phyloP scores from a whole-genome alignment of 1,140 invertebrate species.

The Piezodorus guildinii region DNA sequence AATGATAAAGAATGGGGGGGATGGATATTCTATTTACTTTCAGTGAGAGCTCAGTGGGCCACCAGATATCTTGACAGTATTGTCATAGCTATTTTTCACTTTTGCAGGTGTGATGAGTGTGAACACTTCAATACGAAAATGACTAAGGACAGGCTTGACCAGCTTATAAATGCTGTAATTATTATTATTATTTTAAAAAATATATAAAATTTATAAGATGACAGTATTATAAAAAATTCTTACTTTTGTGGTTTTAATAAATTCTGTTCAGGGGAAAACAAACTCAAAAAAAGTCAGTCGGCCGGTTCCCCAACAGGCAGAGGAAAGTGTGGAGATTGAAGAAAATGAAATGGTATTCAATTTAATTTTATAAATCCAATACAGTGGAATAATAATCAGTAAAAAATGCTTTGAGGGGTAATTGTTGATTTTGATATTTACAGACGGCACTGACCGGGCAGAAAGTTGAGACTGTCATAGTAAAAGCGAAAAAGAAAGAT shows the following conservation, averaged over 20 bases:
- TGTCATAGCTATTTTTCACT: too few species aligned
- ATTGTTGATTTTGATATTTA: background rate
- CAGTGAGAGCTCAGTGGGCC: background rate
- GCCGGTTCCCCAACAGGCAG: background rate
- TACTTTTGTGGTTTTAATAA: background rate
- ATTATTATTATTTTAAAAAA: background rate
- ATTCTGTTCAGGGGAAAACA: background rate
- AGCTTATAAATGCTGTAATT: slow-evolving; percentile 7
- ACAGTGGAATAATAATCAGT: too few species aligned
- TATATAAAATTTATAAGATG: background rate
- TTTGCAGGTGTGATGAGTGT: too few species aligned
- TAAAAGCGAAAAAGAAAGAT: slow-evolving; percentile 6
- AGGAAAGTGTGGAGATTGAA: background rate
- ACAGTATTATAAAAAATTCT: background rate
- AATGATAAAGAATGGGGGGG: slow-evolving; percentile 15
- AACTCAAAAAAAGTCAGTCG: background rate
- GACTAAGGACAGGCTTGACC: slow-evolving; percentile 11
- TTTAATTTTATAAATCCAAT: too few species aligned
- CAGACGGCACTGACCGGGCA: background rate
- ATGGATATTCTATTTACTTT: slow-evolving; percentile 8
- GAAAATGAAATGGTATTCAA: slow-evolving; percentile 12
- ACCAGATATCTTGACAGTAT: background rate
- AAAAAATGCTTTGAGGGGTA: background rate
- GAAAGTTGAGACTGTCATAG: background rate
- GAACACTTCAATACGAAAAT: background rate